These are phyloP conservation scores for Drosophila sucinea DNA, from an alignment of 1,140 invertebrate species.

Conservation along the genomic window DNA sequence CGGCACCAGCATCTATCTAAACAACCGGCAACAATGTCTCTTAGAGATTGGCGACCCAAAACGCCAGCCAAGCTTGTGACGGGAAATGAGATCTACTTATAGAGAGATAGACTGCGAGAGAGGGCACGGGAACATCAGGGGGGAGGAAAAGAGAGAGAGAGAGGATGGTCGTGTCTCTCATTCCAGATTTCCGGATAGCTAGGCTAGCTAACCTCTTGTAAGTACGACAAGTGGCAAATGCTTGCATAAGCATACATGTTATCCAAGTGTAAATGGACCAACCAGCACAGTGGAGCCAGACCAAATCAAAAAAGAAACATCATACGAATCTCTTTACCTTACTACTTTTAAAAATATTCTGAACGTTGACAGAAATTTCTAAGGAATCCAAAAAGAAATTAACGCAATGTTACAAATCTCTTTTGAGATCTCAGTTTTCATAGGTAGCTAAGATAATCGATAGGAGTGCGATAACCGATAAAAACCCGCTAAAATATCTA, in stretches of 20 bases:
- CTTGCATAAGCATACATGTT: slow-evolving; percentile 38
- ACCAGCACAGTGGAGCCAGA: slow-evolving; percentile 22
- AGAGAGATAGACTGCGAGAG: slow-evolving; percentile 15
- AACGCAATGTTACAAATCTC: too few species aligned
- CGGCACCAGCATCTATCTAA: slow-evolving; percentile 30
- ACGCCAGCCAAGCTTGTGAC: slow-evolving; percentile 57
- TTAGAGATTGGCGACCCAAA: slow-evolving; percentile 45
- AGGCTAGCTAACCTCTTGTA: slow-evolving; percentile 13
- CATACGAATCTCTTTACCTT: neutral
- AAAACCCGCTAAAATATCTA: too few species aligned
- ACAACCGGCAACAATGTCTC: slow-evolving; percentile 43
- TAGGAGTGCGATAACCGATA: too few species aligned
- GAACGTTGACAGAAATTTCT: too few species aligned
- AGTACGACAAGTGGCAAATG: slow-evolving; percentile 66
- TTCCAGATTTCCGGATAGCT: slow-evolving; percentile 30
- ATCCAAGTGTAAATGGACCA: slow-evolving; percentile 39
- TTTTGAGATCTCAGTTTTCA: too few species aligned
- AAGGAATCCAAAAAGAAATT: too few species aligned
- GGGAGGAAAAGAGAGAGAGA: neutral
- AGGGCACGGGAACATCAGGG: too few species aligned
- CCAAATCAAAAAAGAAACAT: neutral
- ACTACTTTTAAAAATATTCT: too few species aligned
- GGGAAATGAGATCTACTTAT: slow-evolving; percentile 70
- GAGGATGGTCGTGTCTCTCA: slow-evolving; percentile 5
- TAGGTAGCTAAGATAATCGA: too few species aligned